These are phyloP conservation scores for Lepisosteus oculatus DNA, from an alignment of 2,113 vertebrate genomes.

Conservation along the genomic window DNA sequence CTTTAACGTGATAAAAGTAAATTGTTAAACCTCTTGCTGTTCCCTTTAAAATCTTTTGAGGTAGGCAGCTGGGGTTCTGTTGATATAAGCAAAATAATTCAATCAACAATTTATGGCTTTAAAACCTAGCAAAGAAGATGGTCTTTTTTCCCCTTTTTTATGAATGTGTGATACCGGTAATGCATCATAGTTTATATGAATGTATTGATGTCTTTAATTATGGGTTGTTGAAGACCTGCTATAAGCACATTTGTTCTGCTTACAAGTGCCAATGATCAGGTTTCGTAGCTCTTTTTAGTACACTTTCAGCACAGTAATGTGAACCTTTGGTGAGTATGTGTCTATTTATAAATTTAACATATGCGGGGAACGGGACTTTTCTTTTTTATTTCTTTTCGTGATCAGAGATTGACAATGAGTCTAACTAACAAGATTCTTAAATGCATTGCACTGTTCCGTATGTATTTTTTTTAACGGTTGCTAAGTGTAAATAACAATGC, in stretches of 20 bases:
- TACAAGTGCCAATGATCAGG: not conserved
- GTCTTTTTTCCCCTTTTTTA: not conserved
- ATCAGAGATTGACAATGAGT: not conserved
- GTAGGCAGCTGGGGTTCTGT: not conserved
- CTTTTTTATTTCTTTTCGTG: too few species aligned
- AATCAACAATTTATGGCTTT: not conserved
- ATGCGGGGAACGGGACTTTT: too few species aligned
- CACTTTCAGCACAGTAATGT: not conserved
- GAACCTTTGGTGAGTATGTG: not conserved
- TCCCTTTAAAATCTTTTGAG: not conserved
- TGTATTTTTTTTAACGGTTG: not conserved
- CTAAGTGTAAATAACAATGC: not conserved
- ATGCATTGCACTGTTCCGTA: not conserved
- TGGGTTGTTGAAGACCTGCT: conserved; percentile 1
- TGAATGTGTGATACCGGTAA: conserved; percentile 2
- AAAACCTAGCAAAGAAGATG: not conserved
- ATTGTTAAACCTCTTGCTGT: not conserved
- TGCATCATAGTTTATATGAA: conserved; percentile 1
- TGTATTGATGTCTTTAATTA: conserved; percentile 2
- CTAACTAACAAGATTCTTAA: not conserved
- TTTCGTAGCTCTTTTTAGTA: not conserved
- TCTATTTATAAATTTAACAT: too few species aligned
- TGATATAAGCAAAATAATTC: not conserved
- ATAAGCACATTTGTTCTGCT: not conserved
- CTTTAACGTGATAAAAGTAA: not conserved